Evolutionary conservation across 2,797 vertebrate species (phyloP), one percentile per base, ranked within the genome.

Genomic region (Platalea minor): DNA sequence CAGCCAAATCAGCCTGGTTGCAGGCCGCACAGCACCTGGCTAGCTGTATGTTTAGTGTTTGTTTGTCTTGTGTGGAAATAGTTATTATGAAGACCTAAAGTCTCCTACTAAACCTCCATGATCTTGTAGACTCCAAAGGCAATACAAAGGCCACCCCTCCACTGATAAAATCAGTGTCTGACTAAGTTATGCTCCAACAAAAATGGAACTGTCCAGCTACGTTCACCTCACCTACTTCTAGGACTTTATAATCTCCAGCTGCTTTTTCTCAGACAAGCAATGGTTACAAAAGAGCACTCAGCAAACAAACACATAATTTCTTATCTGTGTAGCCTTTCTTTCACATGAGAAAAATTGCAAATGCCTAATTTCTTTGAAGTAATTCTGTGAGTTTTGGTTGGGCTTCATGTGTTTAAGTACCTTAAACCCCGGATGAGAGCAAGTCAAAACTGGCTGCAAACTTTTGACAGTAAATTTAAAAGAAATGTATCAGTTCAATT

Each of bases 251-350:
- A 60, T 28, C 78, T 91, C 75, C 81, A 96, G 45, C 80, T 96
- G 93, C 57, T 54, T 92, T 85, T 96, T 95, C 86, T 92, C 86
- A 96, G 91, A 83, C 91, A 96, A 95, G 41, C 48, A 72, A 21
- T 18, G 33, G 16, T 80, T 96, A 51, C 74, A 56, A 91, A 93
- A 83, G 35, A 85, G 11, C 13, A 37, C 11, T 75, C 16, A 33
- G 53, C 73, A 94, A 93, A 89, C 85, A 92, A 9, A 75, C 21
- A 37, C 3, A 23, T 80, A 24, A 23, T 26, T 79, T 88, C 48
- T 77, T 95, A 95, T 96, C 95, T 53, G 39, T 61, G 17, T 25
- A 65, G 50, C 16, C 45, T 79, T 63, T 35, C 35, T 85, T 82
- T 82, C 15, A 4, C 48, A 9, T 89, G 95, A 89, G 95, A 95